Conservation (phyloP, 2,888 invertebrate species). For the Drosophila stalkeri region DNA sequence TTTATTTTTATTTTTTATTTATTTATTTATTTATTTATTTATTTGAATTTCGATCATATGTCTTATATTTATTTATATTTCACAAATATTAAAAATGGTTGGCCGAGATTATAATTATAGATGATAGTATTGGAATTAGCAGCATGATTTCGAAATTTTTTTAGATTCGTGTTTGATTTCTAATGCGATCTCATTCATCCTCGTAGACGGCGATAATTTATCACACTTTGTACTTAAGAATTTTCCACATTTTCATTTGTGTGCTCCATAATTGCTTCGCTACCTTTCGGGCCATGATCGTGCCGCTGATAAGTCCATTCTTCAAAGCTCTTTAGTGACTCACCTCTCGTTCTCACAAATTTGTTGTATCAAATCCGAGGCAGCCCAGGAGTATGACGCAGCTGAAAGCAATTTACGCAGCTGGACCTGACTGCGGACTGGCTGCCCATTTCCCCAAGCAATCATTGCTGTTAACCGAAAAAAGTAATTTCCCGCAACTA, state of each 20-base stretch:
- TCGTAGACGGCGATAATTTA: slow-evolving; percentile 5
- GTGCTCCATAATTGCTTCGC: slow-evolving; percentile 23
- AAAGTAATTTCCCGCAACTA: slow-evolving; percentile 68
- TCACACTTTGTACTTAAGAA: slow-evolving; percentile 14
- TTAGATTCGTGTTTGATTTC: not conserved
- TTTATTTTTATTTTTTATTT: too few relatives aligned
- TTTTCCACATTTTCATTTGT: slow-evolving; percentile 36
- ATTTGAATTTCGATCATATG: too few relatives aligned
- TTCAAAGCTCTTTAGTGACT: slow-evolving; percentile 31
- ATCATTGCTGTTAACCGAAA: slow-evolving; percentile 48
- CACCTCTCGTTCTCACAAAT: slow-evolving; percentile 24
- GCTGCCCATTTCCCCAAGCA: slow-evolving; percentile 27
- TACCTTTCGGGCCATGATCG: slow-evolving; percentile 28
- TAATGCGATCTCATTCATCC: slow-evolving; percentile 3
- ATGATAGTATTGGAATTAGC: not conserved
- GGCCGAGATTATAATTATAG: too few relatives aligned
- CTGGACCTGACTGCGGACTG: slow-evolving; percentile 36
- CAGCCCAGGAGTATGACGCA: slow-evolving; percentile 41
- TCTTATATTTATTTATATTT: too few relatives aligned
- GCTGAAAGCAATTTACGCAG: slow-evolving; percentile 60
- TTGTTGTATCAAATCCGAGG: slow-evolving; percentile 26
- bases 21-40: too few relatives aligned
- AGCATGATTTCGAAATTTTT: slow-evolving; percentile 7
- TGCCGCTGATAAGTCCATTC: slow-evolving; percentile 37
- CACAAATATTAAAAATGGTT: too few relatives aligned